Conservation (phyloP, 2,113 vertebrate genomes). For the Semicossyphus pulcher region DNA sequence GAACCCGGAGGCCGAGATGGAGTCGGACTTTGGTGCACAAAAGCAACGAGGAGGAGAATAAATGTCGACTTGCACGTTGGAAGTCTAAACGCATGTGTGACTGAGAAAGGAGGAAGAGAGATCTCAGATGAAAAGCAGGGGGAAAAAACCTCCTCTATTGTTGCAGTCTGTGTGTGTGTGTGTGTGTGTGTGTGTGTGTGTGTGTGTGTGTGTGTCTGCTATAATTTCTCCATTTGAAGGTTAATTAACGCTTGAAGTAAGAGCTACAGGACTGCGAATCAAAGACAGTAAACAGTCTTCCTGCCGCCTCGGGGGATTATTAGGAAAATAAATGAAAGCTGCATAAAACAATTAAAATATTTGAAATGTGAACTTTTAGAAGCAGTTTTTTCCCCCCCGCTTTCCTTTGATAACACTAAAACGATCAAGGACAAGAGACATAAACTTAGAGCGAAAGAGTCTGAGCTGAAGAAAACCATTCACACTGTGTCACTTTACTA, state of each 20-base stretch:
- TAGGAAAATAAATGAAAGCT: conserved; percentile 79
- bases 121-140: conserved; percentile 68
- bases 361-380: conserved; percentile 78
- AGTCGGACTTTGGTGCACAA: conserved; percentile 73
- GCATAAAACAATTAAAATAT: conserved; percentile 76
- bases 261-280: conserved; percentile 78
- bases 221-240: conserved; percentile 80
- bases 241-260: conserved; percentile 83
- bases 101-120: conserved; percentile 45
- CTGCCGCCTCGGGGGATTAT: conserved; percentile 74
- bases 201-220: conserved; percentile 49
- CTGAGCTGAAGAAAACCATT: too few species aligned
- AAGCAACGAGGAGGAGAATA: conserved; percentile 64
- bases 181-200: conserved; percentile 23
- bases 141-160: conserved; percentile 48
- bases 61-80: conserved; percentile 66
- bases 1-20: conserved; percentile 61
- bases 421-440: conserved; percentile 65
- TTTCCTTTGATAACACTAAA: conserved; percentile 56
- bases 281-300: conserved; percentile 78
- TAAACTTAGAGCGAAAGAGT: conserved; percentile 43
- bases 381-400: conserved; percentile 35
- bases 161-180: conserved; percentile 31
- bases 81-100: conserved; percentile 24
- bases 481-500: neutral